Conservation (phyloP, 2,113 vertebrate genomes). For the Triplophysa dalaica region DNA sequence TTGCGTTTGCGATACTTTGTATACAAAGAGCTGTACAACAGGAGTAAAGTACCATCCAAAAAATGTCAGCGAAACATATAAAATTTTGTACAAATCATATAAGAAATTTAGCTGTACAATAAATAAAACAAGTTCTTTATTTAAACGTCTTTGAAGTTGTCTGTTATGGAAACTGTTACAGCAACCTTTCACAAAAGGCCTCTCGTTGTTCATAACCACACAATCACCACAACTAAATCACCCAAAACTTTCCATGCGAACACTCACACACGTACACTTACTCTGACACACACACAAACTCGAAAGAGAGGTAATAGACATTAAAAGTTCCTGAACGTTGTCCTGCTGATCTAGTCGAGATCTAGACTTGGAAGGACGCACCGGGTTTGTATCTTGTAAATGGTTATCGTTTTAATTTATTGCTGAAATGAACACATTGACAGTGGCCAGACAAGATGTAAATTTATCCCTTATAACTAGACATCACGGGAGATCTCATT, state of each 20-base stretch:
- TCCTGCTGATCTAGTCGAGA: not conserved
- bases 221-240: conserved; percentile 16
- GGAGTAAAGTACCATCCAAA: conserved; percentile 57
- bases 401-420: not conserved
- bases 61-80: conserved; percentile 53
- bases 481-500: not conserved
- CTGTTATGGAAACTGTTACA: conserved; percentile 34
- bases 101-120: conserved; percentile 55
- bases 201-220: conserved; percentile 14
- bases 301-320: conserved; percentile 8
- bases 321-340: conserved; percentile 5
- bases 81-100: conserved; percentile 61
- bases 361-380: not conserved
- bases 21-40: conserved; percentile 58
- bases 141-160: conserved; percentile 40
- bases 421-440: not conserved
- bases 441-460: not conserved
- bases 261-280: conserved; percentile 32
- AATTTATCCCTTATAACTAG: not conserved
- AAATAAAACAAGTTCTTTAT: conserved; percentile 61
- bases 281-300: not conserved
- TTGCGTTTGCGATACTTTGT: conserved; percentile 47
- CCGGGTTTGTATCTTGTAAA: not conserved
- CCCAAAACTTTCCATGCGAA: conserved; percentile 18
- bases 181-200: conserved; percentile 37